A percentile compares a stretch with the other conserved stretches of the same genome.
These are phyloP conservation scores for Pelochelys cantorii DNA, from an alignment of 2,797 vertebrate genomes.

Conservation along the genomic window DNA sequence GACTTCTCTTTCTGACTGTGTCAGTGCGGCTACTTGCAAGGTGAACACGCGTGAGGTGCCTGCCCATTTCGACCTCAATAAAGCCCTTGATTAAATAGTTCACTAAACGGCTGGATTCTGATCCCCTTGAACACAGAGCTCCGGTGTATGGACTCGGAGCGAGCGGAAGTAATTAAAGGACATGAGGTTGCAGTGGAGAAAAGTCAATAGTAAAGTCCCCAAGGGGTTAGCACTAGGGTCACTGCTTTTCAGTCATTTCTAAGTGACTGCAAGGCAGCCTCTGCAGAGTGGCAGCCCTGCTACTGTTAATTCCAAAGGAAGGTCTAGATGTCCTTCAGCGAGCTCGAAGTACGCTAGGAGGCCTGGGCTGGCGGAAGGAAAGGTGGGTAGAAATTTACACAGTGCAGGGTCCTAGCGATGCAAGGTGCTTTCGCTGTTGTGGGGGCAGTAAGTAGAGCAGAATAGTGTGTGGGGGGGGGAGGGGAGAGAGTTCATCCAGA, in stretches of 20 bases:
- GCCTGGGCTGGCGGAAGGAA: slow-evolving; percentile 11
- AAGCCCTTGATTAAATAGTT: slow-evolving; percentile 20
- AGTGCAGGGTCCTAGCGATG: slow-evolving; percentile 1
- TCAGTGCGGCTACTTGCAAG: slow-evolving; percentile 34
- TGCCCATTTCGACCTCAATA: slow-evolving; percentile 17
- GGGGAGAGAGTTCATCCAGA: not conserved
- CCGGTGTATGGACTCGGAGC: not conserved
- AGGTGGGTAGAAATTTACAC: not conserved
- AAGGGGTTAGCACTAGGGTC: not conserved
- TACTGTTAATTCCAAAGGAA: slow-evolving; percentile 17
- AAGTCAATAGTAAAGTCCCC: not conserved
- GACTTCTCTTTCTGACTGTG: slow-evolving; percentile 32
- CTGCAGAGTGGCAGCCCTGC: not conserved
- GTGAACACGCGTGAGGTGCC: not conserved
- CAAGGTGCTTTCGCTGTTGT: slow-evolving; percentile 6
- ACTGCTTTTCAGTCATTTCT: not conserved
- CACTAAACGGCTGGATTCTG: not conserved
- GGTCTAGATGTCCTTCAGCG: slow-evolving; percentile 25
- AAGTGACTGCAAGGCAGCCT: not conserved
- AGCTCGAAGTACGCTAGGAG: not conserved
- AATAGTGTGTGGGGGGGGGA: not conserved
- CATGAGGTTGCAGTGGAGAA: not conserved
- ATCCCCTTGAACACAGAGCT: not conserved
- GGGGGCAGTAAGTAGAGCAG: slow-evolving; percentile 9
- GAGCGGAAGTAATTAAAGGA: not conserved